Base-by-base conservation (phyloP, 2,888 invertebrate genomes). In the Brachyptera putata region DNA sequence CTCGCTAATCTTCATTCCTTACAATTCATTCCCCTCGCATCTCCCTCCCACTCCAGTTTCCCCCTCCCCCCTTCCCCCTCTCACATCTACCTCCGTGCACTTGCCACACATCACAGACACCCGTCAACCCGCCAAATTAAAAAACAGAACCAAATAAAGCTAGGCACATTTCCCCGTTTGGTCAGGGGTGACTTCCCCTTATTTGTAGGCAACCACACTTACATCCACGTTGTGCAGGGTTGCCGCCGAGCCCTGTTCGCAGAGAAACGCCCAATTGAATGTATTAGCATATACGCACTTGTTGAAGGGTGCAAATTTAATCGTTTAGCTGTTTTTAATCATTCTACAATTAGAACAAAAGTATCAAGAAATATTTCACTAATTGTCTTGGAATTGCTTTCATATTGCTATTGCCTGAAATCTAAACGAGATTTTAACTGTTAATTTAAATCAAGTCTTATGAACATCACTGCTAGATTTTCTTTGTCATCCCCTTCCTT, bases 201-300 rank as follows among this genome's bases (percentile, higher is more conserved):
- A 46, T 56, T 61, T 50, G 57, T 34, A 39, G 50, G 53, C 61
- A 61, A 61, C 61, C 57, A 30, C 61, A 57, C 50, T 48, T 36
- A 61, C 61, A 61, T n/a, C 49, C 25, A 26, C 26, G 60, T 60
- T 36, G 60, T 7, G 56, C 56, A 46, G 60, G 46, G 61, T 57
- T 53, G 57, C 60, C 56, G 46, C 30, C 53, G 26, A 30, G 30
- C 11, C 30, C n/a, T n/a, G n/a, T n/a, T n/a, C n/a, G 11, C 7
- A 5, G 7, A 30, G 30, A 30, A 30, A 30, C 30, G 30, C 30
- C 5, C 30, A 11, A 30, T 30, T 11, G 30, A 5, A 30, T 30
- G 11, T 11, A 30, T 30, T 30, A 7, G 11, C 5, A 30, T 30
- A 30, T 30, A 30, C 30, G 11, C 30, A 7, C 30, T 30, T 7